A percentile compares a stretch with the other conserved stretches of the same genome.
Evolutionary conservation across 92 coral and sea anemone genomes (phyloP).

Genomic region (Epizoanthus ramosus): DNA sequence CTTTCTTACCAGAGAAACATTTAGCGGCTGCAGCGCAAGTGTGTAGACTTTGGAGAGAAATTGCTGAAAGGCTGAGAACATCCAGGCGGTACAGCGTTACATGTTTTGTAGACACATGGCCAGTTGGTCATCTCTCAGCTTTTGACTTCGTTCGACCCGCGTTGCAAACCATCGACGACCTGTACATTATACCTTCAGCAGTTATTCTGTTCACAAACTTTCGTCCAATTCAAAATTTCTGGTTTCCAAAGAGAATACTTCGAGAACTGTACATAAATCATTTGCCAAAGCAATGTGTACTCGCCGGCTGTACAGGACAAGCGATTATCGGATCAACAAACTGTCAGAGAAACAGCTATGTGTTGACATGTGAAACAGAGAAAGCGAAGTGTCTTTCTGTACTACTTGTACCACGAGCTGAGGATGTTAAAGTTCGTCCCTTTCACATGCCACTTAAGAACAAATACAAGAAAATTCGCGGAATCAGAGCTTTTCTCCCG

Average conservation of each 20-base stretch:
- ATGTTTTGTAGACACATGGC: constrained; percentile 9
- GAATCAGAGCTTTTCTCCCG: constrained; percentile 75
- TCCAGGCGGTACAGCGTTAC: constrained; percentile 57
- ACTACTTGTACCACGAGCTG: constrained; percentile 68
- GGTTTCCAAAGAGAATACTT: constrained; percentile 35
- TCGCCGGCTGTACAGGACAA: constrained; percentile 62
- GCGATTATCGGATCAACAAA: constrained; percentile 51
- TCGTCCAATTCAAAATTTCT: constrained; percentile 35
- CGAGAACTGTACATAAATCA: constrained; percentile 37
- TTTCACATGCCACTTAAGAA: constrained; percentile 80
- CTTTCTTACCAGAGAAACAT: constrained; percentile 65
- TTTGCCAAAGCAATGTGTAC: constrained; percentile 56
- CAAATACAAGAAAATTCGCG: constrained; percentile 78
- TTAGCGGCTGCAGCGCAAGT: constrained; percentile 68
- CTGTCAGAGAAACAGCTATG: not conserved
- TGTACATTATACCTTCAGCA: constrained; percentile 49
- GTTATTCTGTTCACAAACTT: constrained; percentile 51
- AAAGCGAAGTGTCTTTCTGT: constrained; percentile 45
- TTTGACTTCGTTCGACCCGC: constrained; percentile 25
- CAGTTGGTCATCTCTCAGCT: not conserved
- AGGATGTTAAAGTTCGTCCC: constrained; percentile 49
- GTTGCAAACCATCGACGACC: constrained; percentile 2
- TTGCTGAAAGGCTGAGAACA: constrained; percentile 60
- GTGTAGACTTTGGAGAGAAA: constrained; percentile 73
- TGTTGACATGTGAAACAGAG: constrained; percentile 33